Conservation (phyloP, 1,140 invertebrate genomes). For the Caenorhabditis latens region DNA sequence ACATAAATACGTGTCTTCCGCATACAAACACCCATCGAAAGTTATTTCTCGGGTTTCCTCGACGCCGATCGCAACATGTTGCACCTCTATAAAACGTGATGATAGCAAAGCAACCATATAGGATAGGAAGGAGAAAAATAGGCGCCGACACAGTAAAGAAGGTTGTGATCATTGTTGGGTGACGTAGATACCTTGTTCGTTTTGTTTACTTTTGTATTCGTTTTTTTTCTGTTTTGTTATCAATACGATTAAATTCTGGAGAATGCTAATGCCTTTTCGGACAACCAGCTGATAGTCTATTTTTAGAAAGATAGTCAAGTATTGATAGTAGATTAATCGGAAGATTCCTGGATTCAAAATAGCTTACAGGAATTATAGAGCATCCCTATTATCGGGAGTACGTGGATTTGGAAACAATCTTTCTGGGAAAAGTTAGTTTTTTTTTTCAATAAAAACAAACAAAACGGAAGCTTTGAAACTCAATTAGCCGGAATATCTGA, state of each 20-base stretch:
- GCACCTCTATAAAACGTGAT: conserved; percentile 51
- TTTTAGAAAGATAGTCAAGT: no score
- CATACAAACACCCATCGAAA: background rate
- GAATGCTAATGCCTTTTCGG: background rate
- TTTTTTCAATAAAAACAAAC: no score
- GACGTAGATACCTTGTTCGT: conserved; percentile 16
- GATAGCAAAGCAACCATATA: conserved; percentile 39
- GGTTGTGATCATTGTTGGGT: conserved; percentile 7
- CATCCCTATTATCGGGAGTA: no score
- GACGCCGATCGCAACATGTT: conserved; percentile 38
- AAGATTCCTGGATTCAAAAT: no score
- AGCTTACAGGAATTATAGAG: no score
- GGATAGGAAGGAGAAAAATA: background rate
- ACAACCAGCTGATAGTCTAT: background rate
- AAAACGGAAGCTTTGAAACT: no score
- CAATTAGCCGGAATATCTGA: no score
- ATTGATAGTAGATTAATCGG: no score
- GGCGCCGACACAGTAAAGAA: background rate
- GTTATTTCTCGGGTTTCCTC: conserved; percentile 19
- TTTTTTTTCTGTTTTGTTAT: conserved; percentile 16
- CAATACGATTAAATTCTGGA: background rate
- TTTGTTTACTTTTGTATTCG: conserved; percentile 6
- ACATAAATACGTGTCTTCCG: conserved; percentile 10
- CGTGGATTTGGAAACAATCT: no score
- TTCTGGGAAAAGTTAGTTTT: no score